phyloP scores from a whole-genome alignment of 2,113 vertebrate genomes.

The Channa maculata region DNA sequence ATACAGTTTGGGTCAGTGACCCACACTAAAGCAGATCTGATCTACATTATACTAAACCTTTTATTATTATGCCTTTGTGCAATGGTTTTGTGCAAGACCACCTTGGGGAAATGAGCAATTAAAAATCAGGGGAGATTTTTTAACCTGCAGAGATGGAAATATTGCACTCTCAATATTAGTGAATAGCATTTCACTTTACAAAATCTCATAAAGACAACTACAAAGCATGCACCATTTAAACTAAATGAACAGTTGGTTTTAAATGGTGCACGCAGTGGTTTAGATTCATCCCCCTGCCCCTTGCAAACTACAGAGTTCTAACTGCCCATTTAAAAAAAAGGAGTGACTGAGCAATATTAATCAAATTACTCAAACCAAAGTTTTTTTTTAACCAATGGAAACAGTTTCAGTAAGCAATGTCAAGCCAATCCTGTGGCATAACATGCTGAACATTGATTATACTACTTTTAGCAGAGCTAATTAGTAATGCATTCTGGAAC shows the following conservation, averaged over 20 bases:
- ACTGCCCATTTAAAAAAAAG: too few species aligned
- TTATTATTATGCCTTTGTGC: conserved; percentile 76
- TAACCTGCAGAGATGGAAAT: conserved; percentile 59
- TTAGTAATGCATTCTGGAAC: neutral
- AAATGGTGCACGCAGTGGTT: neutral
- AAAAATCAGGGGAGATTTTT: too few species aligned
- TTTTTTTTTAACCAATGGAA: too few species aligned
- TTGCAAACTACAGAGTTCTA: too few species aligned
- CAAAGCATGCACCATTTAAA: neutral
- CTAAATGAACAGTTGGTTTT: neutral
- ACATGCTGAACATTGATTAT: too few species aligned
- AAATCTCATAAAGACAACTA: neutral
- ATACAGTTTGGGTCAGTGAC: conserved; percentile 83
- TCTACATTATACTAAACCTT: conserved; percentile 83
- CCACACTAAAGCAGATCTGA: conserved; percentile 81
- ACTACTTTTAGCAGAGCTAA: neutral
- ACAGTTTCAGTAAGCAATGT: too few species aligned
- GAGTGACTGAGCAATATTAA: too few species aligned
- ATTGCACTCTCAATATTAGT: conserved; percentile 34
- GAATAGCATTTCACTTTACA: conserved; percentile 9
- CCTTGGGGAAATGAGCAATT: conserved; percentile 67
- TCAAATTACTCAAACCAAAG: too few species aligned
- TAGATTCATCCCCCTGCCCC: neutral
- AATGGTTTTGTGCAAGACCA: conserved; percentile 71
- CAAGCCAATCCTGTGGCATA: too few species aligned